Evolutionary conservation across 2,797 vertebrate genomes (phyloP).

Genomic region (Odontamblyopus lacepedii): DNA sequence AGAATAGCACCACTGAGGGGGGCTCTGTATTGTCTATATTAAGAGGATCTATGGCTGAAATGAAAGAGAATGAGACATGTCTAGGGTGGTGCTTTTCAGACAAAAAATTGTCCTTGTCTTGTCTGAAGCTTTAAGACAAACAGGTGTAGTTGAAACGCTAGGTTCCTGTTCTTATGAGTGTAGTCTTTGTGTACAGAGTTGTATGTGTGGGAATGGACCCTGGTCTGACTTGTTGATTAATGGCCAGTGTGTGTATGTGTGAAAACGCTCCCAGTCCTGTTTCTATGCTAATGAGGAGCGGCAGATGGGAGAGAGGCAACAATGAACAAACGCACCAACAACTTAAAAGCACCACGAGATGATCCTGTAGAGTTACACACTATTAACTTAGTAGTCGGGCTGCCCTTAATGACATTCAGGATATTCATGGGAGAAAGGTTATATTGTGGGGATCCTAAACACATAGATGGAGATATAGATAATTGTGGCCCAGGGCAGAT

Average conservation of each 20-base stretch:
- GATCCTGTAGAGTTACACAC: constrained; percentile 37
- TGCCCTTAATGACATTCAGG: constrained; percentile 16
- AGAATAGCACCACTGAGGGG: constrained; percentile 61
- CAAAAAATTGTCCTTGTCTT: constrained; percentile 54
- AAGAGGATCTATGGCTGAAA: constrained; percentile 45
- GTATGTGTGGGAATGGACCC: constrained; percentile 77
- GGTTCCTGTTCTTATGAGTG: constrained; percentile 66
- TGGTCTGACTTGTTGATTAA: constrained; percentile 80
- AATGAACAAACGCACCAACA: constrained; percentile 73
- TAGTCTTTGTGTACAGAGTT: constrained; percentile 69
- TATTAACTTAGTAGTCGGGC: constrained; percentile 21
- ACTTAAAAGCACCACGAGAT: constrained; percentile 49
- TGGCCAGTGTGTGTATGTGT: constrained; percentile 78
- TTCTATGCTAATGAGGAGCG: constrained; percentile 78
- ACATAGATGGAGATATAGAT: not conserved
- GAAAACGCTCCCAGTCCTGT: constrained; percentile 74
- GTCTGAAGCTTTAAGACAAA: constrained; percentile 58
- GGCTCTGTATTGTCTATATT: constrained; percentile 46
- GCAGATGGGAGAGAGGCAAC: constrained; percentile 79
- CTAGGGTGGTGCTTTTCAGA: constrained; percentile 46
- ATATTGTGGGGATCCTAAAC: constrained; percentile 7
- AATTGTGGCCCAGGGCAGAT: constrained; percentile 12
- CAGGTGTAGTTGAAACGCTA: constrained; percentile 60
- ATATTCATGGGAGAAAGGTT: constrained; percentile 13
- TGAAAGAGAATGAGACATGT: constrained; percentile 55